Evolutionary conservation across 2,888 invertebrate genomes (phyloP), one percentile per base, ranked within the genome.

Genomic region (Luffia ferchaultella): DNA sequence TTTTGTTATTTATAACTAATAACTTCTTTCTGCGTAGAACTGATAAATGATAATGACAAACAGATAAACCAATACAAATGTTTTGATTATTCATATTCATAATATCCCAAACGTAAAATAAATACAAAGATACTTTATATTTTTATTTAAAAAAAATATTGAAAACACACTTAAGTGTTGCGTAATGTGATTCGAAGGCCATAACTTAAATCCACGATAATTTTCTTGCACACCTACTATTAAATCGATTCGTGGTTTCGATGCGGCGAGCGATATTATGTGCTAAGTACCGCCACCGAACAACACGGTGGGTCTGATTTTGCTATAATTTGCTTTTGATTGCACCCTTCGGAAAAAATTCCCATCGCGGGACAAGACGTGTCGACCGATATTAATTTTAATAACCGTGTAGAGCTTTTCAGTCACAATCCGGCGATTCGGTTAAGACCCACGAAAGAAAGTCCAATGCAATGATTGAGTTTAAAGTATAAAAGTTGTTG

Each of bases 211-310:
- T 30, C 30, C 30, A 30, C 3, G 30, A 30, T 30, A 30, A 30
- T 30, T 30, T 30, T 30, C 30, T 30, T 12, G 3, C 30, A 30
- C 12, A 30, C 3, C 30, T 30, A 30, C 30, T 42, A 42, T 16
- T 42, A 16, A 42, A 42, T 48, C 48, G 48, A 48, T 49, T 49
- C 18, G 42, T 20, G 49, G 43, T 49, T 43, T 49, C 49, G 42
- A 19, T 20, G 20, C 43, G 49, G 2, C 17, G 18, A 20, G 41
- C 19, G 49, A 49, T 49, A 49, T 49, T 49, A 49, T n/a, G 49
- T 49, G 49, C 20, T 49, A 49, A 49, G 49, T 49, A 16, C 49
- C 19, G 16, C 49, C 42, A 40, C 47, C 3, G 46, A 12, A 30
- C 30, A 30, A 3, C 30, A 12, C 30, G 3, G 30, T 30, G 30